These are phyloP conservation scores for Malurus alboscapulatus DNA, from an alignment of 2,113 vertebrate species.

Conservation along the genomic window DNA sequence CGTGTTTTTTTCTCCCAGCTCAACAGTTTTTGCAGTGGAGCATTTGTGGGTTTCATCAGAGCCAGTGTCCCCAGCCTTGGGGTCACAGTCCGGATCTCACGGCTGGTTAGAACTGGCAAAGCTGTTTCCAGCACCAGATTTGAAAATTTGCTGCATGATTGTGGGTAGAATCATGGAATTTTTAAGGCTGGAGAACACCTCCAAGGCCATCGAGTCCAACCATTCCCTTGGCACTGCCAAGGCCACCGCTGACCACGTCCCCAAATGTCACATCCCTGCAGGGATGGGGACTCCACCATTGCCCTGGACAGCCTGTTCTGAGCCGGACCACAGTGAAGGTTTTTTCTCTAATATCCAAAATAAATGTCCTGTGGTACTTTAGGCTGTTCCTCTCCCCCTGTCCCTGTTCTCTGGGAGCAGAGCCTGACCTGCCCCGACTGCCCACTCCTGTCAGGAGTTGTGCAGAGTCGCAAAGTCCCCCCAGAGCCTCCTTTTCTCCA, in stretches of 20 bases:
- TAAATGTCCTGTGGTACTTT: accelerated
- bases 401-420: neutral
- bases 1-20: neutral
- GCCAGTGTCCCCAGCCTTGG: accelerated
- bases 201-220: neutral
- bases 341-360: neutral
- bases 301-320: neutral
- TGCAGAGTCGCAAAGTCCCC: neutral
- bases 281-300: neutral
- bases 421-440: accelerated
- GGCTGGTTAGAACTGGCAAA: neutral
- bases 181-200: neutral
- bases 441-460: neutral
- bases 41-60: neutral
- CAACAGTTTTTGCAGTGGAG: neutral
- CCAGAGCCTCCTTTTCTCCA: neutral
- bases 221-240: neutral
- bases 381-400: accelerated
- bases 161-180: neutral
- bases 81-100: neutral
- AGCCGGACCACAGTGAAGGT: neutral
- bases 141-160: accelerated
- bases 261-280: neutral
- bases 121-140: neutral
- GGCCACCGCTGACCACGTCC: accelerated